These are phyloP conservation scores for Lathronympha strigana DNA, from an alignment of 2,888 invertebrate genomes.

Conservation along the genomic window DNA sequence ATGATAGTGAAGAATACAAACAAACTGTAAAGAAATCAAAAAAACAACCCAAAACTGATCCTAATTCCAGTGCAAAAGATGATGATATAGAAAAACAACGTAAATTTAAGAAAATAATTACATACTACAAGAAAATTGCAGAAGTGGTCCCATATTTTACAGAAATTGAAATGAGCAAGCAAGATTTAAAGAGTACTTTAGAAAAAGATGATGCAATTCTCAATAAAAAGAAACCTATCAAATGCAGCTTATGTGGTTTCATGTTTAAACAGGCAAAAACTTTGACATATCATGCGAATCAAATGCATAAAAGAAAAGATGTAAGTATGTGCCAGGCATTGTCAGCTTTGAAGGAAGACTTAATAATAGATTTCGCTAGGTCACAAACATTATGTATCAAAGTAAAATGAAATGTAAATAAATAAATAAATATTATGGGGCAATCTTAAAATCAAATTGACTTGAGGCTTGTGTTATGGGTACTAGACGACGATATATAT, in stretches of 20 bases:
- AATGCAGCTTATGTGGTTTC: not conserved
- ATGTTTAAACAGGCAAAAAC: not conserved
- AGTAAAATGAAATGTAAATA: no score
- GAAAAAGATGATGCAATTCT: constrained; percentile 14
- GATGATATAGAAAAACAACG: not conserved
- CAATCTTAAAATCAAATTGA: no score
- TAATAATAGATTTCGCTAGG: no score
- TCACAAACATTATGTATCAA: no score
- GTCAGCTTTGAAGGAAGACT: no score
- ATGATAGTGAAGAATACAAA: no score
- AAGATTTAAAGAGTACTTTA: constrained; percentile 3
- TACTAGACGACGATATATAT: no score
- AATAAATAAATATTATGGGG: no score
- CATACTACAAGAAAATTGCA: not conserved
- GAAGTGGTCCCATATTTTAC: constrained; percentile 2
- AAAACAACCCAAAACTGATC: not conserved
- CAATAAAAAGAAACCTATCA: not conserved
- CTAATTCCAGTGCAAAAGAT: not conserved
- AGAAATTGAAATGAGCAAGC: constrained; percentile 10
- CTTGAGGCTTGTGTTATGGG: no score
- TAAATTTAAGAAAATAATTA: not conserved
- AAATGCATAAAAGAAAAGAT: not conserved
- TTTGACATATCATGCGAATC: not conserved
- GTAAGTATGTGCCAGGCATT: not conserved
- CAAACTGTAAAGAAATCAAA: not conserved